Evolutionary conservation across 2,797 vertebrate species (phyloP), one percentile per base, ranked within the genome.

Genomic region (Clarias laeviceps): DNA sequence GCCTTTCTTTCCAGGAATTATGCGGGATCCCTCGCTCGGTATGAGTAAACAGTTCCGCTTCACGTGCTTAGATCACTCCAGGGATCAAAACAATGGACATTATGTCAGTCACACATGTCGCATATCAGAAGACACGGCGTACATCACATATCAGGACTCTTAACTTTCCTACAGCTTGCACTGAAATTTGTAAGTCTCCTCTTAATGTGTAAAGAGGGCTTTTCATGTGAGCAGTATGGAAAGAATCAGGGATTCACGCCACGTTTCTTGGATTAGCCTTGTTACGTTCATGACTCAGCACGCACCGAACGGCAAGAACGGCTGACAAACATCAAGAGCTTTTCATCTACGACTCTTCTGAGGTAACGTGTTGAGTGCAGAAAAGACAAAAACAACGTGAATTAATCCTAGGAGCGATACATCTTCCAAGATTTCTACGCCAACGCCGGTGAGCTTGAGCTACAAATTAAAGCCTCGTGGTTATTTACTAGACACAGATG

Each of bases 31-130:
- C 84, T 78, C 82, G 70, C 84, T 85, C 65, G 32, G 80, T 85
- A 80, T 70, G 76, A 81, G 85, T 88, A 87, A 89, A 88, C 87
- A 89, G 77, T 86, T 83, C 84, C 69, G 66, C 70, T 62, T 70
- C 83, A 87, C 69, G 73, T 66, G 79, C 76, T 54, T 62, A 68
- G 73, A 65, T 88, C 83, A 70, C 73, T 54, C 82, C 18, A 8
- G 64, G 64, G 9, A 2, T 15, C 2, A 81, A 81, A 68, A 81
- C 62, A 40, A 62, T 37, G 14, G 12, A 79, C 22, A 17, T 59
- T 57, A 76, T 17, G 50, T 76, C 73, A 29, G 40, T 22, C 27
- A 57, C 27, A 50, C 40, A 17, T 27, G 70, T 7, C 0, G 1
- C 45, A 18, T 17, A 29, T 17, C 45, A 74, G 8, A 12, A 40